Evolutionary conservation across 2,797 vertebrate genomes (phyloP).

Genomic region (Gephyroberyx darwinii): DNA sequence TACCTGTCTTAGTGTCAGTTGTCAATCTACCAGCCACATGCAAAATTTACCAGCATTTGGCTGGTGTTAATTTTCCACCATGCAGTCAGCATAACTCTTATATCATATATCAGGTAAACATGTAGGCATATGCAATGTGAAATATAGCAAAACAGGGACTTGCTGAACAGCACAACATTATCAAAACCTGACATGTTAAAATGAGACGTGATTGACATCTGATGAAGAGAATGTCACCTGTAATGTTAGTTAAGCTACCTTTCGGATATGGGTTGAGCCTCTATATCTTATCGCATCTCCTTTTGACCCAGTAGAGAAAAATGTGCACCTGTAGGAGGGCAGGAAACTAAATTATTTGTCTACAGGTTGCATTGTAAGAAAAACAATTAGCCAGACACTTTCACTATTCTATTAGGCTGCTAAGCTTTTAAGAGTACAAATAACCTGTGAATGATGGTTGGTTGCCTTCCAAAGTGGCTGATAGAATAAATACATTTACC

Average conservation of each 20-base stretch:
- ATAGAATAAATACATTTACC: neutral
- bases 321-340: neutral
- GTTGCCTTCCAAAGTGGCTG: constrained; percentile 10
- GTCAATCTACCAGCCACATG: neutral
- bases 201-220: neutral
- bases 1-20: neutral
- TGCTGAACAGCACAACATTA: neutral
- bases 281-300: neutral
- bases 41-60: neutral
- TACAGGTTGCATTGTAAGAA: constrained; percentile 14
- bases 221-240: constrained; percentile 2
- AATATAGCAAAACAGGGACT: neutral
- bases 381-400: neutral
- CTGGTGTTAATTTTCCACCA: neutral
- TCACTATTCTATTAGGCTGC: constrained; percentile 4
- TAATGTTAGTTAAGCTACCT: neutral
- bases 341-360: constrained; percentile 34
- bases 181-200: neutral
- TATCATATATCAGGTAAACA: neutral
- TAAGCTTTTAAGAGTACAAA: constrained; percentile 48
- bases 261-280: neutral
- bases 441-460: neutral
- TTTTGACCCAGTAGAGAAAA: neutral
- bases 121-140: neutral
- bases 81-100: neutral